Percentiles rank a stretch among this genome's conserved stretches.
phyloP scores from a whole-genome alignment of 1,140 invertebrate species.

The Drosophila arizonae region DNA sequence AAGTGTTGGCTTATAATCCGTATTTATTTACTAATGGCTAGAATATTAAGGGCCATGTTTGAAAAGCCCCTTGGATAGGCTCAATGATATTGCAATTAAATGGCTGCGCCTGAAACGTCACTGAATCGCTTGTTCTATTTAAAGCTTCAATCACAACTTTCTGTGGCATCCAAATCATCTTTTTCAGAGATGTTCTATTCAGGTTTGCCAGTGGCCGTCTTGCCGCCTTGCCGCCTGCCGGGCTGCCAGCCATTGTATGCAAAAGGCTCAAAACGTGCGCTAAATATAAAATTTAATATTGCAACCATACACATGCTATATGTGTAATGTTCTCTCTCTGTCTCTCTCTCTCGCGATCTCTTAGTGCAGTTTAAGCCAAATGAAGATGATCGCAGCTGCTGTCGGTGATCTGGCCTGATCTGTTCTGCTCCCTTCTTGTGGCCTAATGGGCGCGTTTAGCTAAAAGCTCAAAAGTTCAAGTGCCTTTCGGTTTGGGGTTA shows the following conservation, averaged over 20 bases:
- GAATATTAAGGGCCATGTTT: too few relatives aligned
- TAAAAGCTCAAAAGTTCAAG: conserved; percentile 64
- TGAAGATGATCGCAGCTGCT: conserved; percentile 24
- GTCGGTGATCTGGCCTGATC: conserved; percentile 27
- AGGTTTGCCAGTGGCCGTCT: not conserved
- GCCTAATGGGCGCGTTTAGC: conserved; percentile 31
- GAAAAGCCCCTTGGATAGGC: not conserved
- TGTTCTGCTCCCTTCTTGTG: conserved; percentile 8
- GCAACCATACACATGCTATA: conserved; percentile 29
- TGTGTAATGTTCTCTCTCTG: conserved; percentile 13
- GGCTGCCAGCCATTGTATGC: conserved; percentile 58
- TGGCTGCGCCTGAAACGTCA: not conserved
- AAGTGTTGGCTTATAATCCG: conserved; percentile 20
- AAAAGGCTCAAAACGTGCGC: conserved; percentile 66
- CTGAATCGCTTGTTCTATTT: conserved; percentile 25
- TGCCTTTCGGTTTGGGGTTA: conserved; percentile 52
- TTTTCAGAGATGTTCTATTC: conserved; percentile 19
- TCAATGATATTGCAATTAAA: conserved; percentile 38
- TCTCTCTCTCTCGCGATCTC: not conserved
- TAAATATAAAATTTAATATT: conserved; percentile 81
- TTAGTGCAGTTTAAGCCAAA: conserved; percentile 6
- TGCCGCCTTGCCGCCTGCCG: not conserved
- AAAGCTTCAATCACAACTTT: conserved; percentile 62
- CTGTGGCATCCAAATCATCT: conserved; percentile 39
- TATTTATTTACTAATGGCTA: conserved; percentile 1